These are phyloP conservation scores for Callyntrura guangdongensis DNA, from an alignment of 2,888 invertebrate genomes.

Conservation along the genomic window DNA sequence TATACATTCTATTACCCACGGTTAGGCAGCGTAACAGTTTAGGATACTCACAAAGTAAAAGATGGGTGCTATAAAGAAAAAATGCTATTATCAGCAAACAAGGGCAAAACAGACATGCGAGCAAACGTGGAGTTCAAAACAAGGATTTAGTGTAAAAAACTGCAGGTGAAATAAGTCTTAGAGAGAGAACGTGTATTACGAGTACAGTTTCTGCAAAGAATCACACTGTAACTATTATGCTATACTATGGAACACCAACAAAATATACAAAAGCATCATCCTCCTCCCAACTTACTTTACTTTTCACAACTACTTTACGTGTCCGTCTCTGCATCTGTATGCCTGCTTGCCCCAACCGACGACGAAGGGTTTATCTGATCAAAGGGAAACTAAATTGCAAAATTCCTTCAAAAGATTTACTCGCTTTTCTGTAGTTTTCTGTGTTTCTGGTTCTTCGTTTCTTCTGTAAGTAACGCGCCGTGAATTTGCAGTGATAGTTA, in stretches of 20 bases:
- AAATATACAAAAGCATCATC: no score
- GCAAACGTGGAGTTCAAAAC: slow-evolving; percentile 34
- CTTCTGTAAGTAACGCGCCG: slow-evolving; percentile 23
- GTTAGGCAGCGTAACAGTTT: background rate
- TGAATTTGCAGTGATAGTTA: no score
- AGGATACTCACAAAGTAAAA: background rate
- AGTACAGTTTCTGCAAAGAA: background rate
- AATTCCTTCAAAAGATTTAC: slow-evolving; percentile 72
- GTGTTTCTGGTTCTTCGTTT: slow-evolving; percentile 34
- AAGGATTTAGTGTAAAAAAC: slow-evolving; percentile 58
- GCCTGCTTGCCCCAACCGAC: slow-evolving; percentile 33
- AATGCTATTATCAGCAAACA: slow-evolving; percentile 47
- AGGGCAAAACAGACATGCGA: slow-evolving; percentile 23
- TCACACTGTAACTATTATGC: background rate
- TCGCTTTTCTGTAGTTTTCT: slow-evolving; percentile 40
- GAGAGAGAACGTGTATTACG: background rate
- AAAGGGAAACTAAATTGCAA: slow-evolving; percentile 73
- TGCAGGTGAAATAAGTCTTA: slow-evolving; percentile 44
- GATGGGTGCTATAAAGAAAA: background rate
- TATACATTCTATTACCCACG: slow-evolving; percentile 7
- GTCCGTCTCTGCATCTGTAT: background rate
- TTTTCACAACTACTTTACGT: background rate
- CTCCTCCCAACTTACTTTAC: background rate
- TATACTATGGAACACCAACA: background rate
- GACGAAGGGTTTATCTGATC: slow-evolving; percentile 73